phyloP scores from a whole-genome alignment of 1,140 invertebrate species.

The Drosophila bocqueti region DNA sequence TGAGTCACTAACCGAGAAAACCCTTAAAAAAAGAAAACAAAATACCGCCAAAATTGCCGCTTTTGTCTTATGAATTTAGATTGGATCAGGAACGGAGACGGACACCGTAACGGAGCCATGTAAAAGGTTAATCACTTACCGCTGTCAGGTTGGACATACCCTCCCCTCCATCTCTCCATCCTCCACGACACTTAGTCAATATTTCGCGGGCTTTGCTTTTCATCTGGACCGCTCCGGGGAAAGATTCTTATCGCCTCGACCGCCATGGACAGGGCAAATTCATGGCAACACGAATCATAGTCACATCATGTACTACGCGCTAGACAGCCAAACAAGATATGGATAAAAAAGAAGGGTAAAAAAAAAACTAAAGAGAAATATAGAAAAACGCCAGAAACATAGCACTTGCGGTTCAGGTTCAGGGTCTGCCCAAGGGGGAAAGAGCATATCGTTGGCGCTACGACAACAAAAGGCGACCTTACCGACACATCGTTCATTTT shows the following conservation, averaged over 20 bases:
- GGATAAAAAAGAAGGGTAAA: background rate
- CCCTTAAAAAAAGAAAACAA: background rate
- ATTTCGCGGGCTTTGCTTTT: conserved; percentile 48
- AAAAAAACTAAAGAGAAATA: conserved; percentile 3
- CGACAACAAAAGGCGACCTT: conserved; percentile 72
- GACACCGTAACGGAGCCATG: conserved; percentile 22
- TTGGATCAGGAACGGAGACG: conserved; percentile 26
- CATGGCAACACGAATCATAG: conserved; percentile 53
- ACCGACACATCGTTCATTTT: conserved; percentile 84
- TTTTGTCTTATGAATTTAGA: conserved; percentile 53
- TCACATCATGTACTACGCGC: conserved; percentile 48
- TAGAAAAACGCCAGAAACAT: conserved; percentile 34
- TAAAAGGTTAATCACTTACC: conserved; percentile 55
- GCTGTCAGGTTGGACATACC: conserved; percentile 37
- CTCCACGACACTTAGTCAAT: conserved; percentile 33
- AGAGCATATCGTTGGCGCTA: conserved; percentile 57
- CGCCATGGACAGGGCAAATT: conserved; percentile 51
- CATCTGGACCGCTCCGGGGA: conserved; percentile 42
- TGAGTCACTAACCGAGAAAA: conserved; percentile 38
- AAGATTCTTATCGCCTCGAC: conserved; percentile 48
- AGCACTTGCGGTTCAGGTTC: conserved; percentile 34
- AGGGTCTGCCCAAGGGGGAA: conserved; percentile 15
- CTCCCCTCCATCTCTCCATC: background rate
- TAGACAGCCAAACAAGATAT: conserved; percentile 49
- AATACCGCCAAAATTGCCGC: conserved; percentile 29